Evolutionary conservation across 1,140 invertebrate genomes (phyloP).

Genomic region (Leptestheria dahalacensis): DNA sequence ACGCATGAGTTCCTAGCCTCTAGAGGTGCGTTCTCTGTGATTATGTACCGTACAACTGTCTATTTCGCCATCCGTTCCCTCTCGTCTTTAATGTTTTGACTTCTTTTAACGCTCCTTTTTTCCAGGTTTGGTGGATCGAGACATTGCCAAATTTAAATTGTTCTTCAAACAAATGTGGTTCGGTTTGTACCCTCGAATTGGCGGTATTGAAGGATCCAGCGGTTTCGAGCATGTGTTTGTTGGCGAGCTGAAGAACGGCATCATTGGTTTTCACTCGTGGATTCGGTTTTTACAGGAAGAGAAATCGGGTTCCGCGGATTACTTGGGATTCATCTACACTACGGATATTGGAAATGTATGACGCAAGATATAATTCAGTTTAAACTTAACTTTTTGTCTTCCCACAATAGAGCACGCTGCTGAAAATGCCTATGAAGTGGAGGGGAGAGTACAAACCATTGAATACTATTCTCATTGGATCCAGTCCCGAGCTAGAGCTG

Average conservation of each 20-base stretch:
- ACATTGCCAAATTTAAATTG: conserved; percentile 13
- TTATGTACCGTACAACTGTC: too few species aligned
- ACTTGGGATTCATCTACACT: conserved; percentile 23
- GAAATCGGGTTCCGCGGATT: conserved; percentile 25
- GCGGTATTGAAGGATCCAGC: conserved; percentile 57
- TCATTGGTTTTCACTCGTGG: conserved; percentile 55
- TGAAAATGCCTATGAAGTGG: conserved; percentile 63
- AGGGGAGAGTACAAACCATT: conserved; percentile 56
- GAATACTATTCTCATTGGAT: conserved; percentile 69
- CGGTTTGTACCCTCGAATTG: conserved; percentile 54
- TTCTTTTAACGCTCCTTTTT: too few species aligned
- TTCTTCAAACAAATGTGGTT: conserved; percentile 22
- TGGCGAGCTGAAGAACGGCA: conserved; percentile 55
- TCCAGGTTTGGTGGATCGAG: not conserved
- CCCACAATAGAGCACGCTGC: not conserved
- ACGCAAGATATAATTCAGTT: not conserved
- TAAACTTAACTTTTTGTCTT: not conserved
- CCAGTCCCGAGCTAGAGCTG: conserved; percentile 83
- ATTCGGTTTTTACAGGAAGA: conserved; percentile 20
- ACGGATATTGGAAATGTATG: conserved; percentile 11
- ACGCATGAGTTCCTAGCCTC: conserved; percentile 51
- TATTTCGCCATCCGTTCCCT: too few species aligned
- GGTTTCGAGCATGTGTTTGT: conserved; percentile 80
- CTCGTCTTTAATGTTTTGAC: conserved; percentile 45
- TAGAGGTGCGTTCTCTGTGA: conserved; percentile 34